These are phyloP conservation scores for Chaetura pelagica DNA, from an alignment of 2,113 vertebrate species.

Conservation along the genomic window DNA sequence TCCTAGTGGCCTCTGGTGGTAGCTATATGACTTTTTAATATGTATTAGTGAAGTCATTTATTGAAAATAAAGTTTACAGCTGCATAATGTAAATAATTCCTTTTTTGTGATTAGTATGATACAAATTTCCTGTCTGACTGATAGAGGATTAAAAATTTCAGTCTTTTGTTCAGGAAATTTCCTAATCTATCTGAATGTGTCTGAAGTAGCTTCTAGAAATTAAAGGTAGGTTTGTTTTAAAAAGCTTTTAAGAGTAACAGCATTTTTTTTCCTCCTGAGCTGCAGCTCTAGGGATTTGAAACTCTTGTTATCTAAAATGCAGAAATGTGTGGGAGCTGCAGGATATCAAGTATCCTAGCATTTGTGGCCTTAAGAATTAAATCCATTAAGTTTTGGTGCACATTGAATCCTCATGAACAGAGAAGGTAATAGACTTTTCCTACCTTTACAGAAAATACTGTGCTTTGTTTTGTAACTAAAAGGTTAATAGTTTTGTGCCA, in stretches of 20 bases:
- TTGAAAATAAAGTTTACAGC: neutral
- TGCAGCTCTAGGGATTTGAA: neutral
- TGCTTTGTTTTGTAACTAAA: neutral
- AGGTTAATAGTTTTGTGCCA: neutral
- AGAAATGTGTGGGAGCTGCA: neutral
- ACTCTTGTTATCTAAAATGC: neutral
- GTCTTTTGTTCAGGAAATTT: neutral
- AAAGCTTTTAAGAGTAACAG: neutral
- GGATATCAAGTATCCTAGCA: fast-evolving
- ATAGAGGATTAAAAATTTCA: neutral
- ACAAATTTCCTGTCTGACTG: neutral
- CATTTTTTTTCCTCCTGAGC: neutral
- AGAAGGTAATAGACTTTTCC: neutral
- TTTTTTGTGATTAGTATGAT: neutral
- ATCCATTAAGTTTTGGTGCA: fast-evolving
- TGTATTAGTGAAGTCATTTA: neutral
- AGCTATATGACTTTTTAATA: neutral
- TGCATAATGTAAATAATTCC: neutral
- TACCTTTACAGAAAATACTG: neutral
- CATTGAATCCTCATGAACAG: neutral
- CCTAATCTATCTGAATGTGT: neutral
- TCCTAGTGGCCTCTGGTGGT: neutral
- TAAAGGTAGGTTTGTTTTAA: neutral
- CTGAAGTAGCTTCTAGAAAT: neutral
- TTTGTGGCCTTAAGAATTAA: neutral